Evolutionary conservation across 2,888 invertebrate genomes (phyloP), one percentile per base, ranked within the genome.

Genomic region (Crocallis elinguaria): DNA sequence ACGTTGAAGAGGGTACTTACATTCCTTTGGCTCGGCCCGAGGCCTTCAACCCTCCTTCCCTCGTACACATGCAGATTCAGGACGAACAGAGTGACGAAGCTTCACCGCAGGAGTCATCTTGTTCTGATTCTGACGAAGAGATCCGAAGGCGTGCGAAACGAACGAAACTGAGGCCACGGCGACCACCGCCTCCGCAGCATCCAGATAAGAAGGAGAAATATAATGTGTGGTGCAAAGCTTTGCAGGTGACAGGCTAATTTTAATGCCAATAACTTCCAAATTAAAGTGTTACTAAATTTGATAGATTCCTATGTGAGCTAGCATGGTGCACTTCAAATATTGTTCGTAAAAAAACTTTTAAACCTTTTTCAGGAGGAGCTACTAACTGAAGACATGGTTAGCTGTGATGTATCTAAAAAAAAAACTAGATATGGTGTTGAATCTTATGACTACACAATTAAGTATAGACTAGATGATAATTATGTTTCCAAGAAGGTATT

Each of bases 341-440:
- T 27, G 9, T 27, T 3, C n/a, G 2, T 27, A 27, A n/a, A 2
- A 7, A 23, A 7, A 8, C 23, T 7, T 23, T 19, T 8, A 23
- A 7, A 29, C 7, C 7, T 48, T 16, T 88, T 88, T n/a, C 94
- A 96, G 87, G 97, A 97, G 77, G 96, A 97, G 64, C 92, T 95
- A 0, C 83, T 97, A 43, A 94, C 95, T 17, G 95, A 96, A 75
- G 95, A 96, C 67, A 93, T 97, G 86, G 94, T 94, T 8, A 94
- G 94, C 32, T 96, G 96, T 83, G 96, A 95, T 81, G 96, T 97
- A 7, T 94, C 94, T 85, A 82, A 94, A 89, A 71, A 93, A 89
- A 71, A 93, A 85, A 77, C 93, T 87, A 76, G 92, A 92, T 79
- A 94, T 93, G 87, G 94, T 77, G 95, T 96, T 42, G 96, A 97